Percentiles rank a stretch among this genome's conserved stretches.
phyloP scores from a whole-genome alignment of 2,113 vertebrate species.

The Canis aureus region DNA sequence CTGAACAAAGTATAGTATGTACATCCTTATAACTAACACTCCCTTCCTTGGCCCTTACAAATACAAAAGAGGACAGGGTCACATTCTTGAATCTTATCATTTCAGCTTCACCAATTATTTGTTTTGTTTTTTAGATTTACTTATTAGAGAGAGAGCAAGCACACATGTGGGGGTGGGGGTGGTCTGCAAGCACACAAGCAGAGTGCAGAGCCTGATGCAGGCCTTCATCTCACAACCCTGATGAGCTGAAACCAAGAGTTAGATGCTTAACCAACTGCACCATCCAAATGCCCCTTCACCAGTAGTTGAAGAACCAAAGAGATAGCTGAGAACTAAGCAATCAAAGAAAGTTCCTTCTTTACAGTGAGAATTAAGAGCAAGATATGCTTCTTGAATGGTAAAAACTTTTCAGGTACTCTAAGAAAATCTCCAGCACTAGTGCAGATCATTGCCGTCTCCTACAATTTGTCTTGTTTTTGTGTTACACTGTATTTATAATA shows the following conservation, averaged over 20 bases:
- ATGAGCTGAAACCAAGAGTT: background rate
- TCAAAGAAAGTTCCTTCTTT: slow-evolving; percentile 15
- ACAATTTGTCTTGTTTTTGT: background rate
- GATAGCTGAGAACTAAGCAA: background rate
- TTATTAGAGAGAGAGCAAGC: background rate
- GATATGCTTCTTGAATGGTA: background rate
- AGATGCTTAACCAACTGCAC: background rate
- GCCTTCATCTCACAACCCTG: background rate
- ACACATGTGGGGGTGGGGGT: background rate
- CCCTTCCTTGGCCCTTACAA: background rate
- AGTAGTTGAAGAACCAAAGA: background rate
- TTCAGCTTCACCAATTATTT: background rate
- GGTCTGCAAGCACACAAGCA: too few relatives aligned
- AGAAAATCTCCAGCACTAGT: background rate
- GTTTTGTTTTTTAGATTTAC: background rate
- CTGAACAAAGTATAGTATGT: background rate
- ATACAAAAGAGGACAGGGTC: background rate
- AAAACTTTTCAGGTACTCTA: background rate
- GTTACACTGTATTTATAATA: background rate
- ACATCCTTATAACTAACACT: background rate
- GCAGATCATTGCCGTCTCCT: background rate
- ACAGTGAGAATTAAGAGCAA: slow-evolving; percentile 1
- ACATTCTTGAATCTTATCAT: background rate
- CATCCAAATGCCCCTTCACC: background rate
- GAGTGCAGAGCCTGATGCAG: background rate